Conservation (phyloP, 2,888 invertebrate species). For the Meliscaeva auricollis region DNA sequence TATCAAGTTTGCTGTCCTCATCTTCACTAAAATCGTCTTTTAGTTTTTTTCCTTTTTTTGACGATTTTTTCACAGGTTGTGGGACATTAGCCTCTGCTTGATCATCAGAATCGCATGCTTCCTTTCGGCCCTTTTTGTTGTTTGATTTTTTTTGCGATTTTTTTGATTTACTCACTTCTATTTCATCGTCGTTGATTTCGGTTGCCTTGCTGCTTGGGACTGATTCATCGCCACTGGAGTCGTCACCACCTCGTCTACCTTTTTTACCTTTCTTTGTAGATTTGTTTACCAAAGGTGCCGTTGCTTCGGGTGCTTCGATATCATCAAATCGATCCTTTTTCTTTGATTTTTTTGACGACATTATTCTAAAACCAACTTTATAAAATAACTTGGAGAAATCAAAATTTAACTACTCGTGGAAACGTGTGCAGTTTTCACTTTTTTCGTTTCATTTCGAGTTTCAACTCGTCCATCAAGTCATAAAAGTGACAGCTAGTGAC, state of each 20-base stretch:
- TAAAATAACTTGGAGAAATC: background rate
- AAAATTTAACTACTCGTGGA: slow-evolving; percentile 52
- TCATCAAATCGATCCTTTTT: slow-evolving; percentile 81
- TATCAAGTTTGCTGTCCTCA: slow-evolving; percentile 15
- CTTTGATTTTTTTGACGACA: slow-evolving; percentile 80
- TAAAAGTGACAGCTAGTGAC: slow-evolving; percentile 9
- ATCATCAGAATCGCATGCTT: slow-evolving; percentile 72
- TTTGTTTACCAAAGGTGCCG: slow-evolving; percentile 77
- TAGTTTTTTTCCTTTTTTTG: slow-evolving; percentile 67
- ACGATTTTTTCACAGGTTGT: slow-evolving; percentile 72
- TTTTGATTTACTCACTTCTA: slow-evolving; percentile 78
- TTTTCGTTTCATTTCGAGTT: too few relatives aligned
- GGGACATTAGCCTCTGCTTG: slow-evolving; percentile 51
- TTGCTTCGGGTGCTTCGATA: slow-evolving; percentile 77
- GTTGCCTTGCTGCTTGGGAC: slow-evolving; percentile 64
- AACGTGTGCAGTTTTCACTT: slow-evolving; percentile 66
- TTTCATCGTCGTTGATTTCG: slow-evolving; percentile 82
- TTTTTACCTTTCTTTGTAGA: slow-evolving; percentile 79
- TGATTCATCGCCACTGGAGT: slow-evolving; percentile 85
- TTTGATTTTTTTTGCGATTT: slow-evolving; percentile 70
- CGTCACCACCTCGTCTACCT: slow-evolving; percentile 84
- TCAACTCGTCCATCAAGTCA: background rate
- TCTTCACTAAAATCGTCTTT: slow-evolving; percentile 82
- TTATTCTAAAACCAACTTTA: slow-evolving; percentile 62
- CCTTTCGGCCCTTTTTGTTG: slow-evolving; percentile 80